These are phyloP conservation scores for Aphelenchoides avenae DNA, from an alignment of 1,140 invertebrate species.

Conservation along the genomic window DNA sequence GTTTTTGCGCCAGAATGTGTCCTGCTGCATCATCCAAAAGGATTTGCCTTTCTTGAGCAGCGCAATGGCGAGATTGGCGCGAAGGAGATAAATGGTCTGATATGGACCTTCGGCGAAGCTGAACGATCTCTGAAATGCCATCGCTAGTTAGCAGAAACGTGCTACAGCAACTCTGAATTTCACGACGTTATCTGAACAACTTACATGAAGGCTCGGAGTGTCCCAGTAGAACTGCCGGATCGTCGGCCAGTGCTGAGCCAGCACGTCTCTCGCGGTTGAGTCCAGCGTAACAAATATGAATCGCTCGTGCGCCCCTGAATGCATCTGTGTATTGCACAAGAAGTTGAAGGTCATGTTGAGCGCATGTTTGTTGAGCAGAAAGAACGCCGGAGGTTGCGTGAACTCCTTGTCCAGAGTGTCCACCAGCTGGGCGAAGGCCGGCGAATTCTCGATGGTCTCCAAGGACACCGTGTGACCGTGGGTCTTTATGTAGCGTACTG, in stretches of 20 bases:
- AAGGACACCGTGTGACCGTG: constrained; percentile 46
- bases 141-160: not conserved
- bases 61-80: constrained; percentile 53
- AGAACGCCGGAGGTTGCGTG: constrained; percentile 48
- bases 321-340: constrained; percentile 49
- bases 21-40: constrained; percentile 60
- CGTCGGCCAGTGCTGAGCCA: constrained; percentile 47
- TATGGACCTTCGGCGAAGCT: constrained; percentile 58
- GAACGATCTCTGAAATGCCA: constrained; percentile 53
- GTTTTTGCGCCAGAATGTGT: constrained; percentile 52
- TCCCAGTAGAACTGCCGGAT: constrained; percentile 57
- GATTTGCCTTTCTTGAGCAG: constrained; percentile 52
- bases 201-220: constrained; percentile 55
- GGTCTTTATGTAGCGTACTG: constrained; percentile 48
- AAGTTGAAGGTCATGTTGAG: constrained; percentile 59
- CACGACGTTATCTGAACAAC: constrained; percentile 5
- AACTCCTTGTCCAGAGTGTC: constrained; percentile 50
- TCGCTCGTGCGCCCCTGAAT: constrained; percentile 53
- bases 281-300: constrained; percentile 57
- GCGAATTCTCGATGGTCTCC: constrained; percentile 45
- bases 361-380: constrained; percentile 55
- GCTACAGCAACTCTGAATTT: not conserved
- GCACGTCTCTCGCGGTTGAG: constrained; percentile 41
- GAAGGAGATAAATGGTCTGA: constrained; percentile 54
- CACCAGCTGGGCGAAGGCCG: constrained; percentile 44